These are phyloP conservation scores for Prosopocoilus inquinatus DNA, from an alignment of 2,888 invertebrate species.

Conservation along the genomic window DNA sequence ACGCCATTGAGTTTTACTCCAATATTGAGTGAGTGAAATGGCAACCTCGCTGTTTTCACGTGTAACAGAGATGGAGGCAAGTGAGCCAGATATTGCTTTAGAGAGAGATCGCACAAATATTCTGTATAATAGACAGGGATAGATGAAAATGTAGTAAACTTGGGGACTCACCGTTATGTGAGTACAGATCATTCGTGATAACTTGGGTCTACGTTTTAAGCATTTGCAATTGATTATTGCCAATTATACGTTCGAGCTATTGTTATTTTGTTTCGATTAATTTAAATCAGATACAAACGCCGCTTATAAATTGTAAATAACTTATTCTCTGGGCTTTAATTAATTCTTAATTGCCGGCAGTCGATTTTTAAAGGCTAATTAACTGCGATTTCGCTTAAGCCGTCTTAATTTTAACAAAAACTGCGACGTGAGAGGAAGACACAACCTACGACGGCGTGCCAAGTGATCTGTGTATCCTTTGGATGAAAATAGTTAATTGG, in stretches of 20 bases:
- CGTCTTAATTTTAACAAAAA: no score
- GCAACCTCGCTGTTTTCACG: conserved; percentile 1
- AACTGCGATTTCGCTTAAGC: no score
- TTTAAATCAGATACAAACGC: no score
- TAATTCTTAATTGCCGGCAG: no score
- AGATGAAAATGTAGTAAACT: conserved; percentile 24
- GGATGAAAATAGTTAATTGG: no score
- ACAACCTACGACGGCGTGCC: no score
- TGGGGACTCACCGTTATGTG: conserved; percentile 30
- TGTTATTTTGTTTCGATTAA: background rate
- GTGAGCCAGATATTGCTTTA: conserved; percentile 21
- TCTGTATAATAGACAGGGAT: conserved; percentile 23
- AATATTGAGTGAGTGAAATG: conserved; percentile 22
- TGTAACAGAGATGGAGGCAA: conserved; percentile 20
- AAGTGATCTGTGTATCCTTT: no score
- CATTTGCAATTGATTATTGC: background rate
- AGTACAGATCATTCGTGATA: background rate
- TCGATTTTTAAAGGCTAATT: no score
- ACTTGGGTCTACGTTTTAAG: background rate
- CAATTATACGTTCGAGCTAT: background rate
- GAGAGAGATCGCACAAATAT: conserved; percentile 19
- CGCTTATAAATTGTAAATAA: no score
- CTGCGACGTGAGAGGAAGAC: no score
- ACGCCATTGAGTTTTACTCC: conserved; percentile 18
- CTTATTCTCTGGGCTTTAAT: no score